Percentiles rank a stretch among this genome's conserved stretches.
Evolutionary conservation across 2,113 vertebrate genomes (phyloP).

Genomic region (Otocyon megalotis): DNA sequence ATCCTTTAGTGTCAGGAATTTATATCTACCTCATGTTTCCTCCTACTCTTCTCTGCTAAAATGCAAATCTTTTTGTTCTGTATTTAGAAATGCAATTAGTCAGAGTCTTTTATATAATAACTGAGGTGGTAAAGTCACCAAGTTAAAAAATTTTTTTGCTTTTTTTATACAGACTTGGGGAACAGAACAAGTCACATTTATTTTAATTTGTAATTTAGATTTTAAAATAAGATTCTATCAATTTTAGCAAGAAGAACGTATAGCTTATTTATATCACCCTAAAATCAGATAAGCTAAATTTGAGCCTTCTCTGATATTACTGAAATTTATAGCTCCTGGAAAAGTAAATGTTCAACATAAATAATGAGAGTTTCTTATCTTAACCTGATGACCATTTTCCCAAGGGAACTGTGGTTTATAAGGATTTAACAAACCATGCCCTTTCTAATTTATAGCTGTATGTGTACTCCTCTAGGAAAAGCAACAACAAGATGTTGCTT

Average conservation of each 20-base stretch:
- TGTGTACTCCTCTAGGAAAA: background rate
- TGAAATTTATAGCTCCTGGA: background rate
- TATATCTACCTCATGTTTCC: conserved; percentile 64
- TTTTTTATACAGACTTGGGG: conserved; percentile 29
- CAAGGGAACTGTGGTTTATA: background rate
- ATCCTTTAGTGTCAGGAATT: conserved; percentile 57
- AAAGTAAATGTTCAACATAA: background rate
- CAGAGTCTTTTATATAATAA: conserved; percentile 81
- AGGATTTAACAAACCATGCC: background rate
- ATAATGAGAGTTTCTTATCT: background rate
- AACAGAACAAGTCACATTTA: conserved; percentile 37
- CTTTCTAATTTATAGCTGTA: background rate
- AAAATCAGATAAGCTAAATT: conserved; percentile 19
- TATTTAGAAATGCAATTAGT: conserved; percentile 81
- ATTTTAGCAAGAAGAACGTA: background rate
- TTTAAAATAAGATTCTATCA: conserved; percentile 26
- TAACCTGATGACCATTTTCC: background rate
- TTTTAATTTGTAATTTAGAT: conserved; percentile 52
- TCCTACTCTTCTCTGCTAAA: conserved; percentile 74
- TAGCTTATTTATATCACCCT: conserved; percentile 14
- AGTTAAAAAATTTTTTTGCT: conserved; percentile 52
- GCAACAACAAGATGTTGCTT: background rate
- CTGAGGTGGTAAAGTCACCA: conserved; percentile 69
- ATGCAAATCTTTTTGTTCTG: conserved; percentile 77
- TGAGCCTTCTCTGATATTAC: background rate